Percentiles rank a stretch among this genome's conserved stretches.
These are phyloP conservation scores for Pogonognathellus flavescens DNA, from an alignment of 1,140 invertebrate species.

Conservation along the genomic window DNA sequence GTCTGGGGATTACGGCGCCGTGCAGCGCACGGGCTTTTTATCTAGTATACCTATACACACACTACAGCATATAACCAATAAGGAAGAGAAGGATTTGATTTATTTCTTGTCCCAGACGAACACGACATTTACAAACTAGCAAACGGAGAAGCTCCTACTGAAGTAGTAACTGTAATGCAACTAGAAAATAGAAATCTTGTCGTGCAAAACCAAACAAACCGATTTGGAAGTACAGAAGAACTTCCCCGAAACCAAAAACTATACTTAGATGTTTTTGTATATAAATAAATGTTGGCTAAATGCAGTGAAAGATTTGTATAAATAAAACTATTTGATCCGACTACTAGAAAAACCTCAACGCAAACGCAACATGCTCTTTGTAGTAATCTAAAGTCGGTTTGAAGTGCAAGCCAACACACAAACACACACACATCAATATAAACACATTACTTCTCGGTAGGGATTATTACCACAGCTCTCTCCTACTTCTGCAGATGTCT, in stretches of 20 bases:
- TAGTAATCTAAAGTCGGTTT: too few species aligned
- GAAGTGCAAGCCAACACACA: too few species aligned
- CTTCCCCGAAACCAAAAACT: neutral
- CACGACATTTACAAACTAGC: conserved; percentile 45
- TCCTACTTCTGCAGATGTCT: too few species aligned
- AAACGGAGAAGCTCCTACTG: neutral
- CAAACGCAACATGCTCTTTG: neutral
- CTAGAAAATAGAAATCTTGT: neutral
- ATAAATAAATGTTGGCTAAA: too few species aligned
- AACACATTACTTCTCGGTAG: too few species aligned
- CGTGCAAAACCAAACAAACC: neutral
- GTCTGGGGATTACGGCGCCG: too few species aligned
- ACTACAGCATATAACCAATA: too few species aligned
- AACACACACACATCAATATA: too few species aligned
- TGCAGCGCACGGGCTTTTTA: too few species aligned
- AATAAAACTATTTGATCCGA: neutral
- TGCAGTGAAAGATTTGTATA: neutral
- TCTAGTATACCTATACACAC: too few species aligned
- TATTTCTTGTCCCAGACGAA: conserved; percentile 36
- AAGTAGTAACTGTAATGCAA: neutral
- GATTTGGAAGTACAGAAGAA: neutral
- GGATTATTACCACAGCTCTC: too few species aligned
- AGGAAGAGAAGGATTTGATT: conserved; percentile 48
- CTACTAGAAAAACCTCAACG: neutral
- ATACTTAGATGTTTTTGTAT: neutral